Percentiles rank a stretch among this genome's conserved stretches.
phyloP scores from a whole-genome alignment of 2,113 vertebrate species.

The Callopanchax toddi region DNA sequence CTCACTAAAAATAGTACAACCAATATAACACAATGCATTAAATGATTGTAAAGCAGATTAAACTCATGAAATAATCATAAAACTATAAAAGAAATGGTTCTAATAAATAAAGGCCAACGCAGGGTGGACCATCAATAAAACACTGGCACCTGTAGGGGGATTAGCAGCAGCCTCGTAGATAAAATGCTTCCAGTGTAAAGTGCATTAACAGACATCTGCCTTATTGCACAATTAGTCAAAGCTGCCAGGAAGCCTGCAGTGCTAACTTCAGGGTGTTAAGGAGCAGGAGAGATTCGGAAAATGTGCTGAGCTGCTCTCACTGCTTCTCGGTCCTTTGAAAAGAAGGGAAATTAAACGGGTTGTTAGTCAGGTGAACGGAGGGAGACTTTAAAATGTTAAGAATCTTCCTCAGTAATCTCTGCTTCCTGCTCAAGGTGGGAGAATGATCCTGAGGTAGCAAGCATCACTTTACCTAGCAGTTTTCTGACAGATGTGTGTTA shows the following conservation, averaged over 20 bases:
- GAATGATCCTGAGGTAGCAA: not conserved
- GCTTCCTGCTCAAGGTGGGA: accelerated
- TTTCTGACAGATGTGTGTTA: not conserved
- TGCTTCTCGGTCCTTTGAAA: constrained; percentile 4
- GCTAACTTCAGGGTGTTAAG: not conserved
- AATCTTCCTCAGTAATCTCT: not conserved
- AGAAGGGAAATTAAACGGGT: not conserved
- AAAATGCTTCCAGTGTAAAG: constrained; percentile 6
- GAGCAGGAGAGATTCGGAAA: not conserved
- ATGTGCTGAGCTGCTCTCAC: not conserved
- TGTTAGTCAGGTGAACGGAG: not conserved
- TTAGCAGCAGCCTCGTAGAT: constrained; percentile 3
- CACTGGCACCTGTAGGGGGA: constrained; percentile 3
- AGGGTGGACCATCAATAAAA: not conserved
- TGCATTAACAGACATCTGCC: constrained; percentile 17
- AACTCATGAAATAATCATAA: not conserved
- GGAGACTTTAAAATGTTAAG: not conserved
- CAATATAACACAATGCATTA: not conserved
- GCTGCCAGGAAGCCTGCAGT: not conserved
- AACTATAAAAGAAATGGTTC: not conserved
- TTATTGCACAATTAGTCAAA: constrained; percentile 28
- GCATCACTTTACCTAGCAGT: not conserved
- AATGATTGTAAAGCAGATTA: not conserved
- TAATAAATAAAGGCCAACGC: not conserved
- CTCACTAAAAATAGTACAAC: not conserved